phyloP scores from a whole-genome alignment of 2,888 invertebrate species.

The Drosophila nr. perissopoda region DNA sequence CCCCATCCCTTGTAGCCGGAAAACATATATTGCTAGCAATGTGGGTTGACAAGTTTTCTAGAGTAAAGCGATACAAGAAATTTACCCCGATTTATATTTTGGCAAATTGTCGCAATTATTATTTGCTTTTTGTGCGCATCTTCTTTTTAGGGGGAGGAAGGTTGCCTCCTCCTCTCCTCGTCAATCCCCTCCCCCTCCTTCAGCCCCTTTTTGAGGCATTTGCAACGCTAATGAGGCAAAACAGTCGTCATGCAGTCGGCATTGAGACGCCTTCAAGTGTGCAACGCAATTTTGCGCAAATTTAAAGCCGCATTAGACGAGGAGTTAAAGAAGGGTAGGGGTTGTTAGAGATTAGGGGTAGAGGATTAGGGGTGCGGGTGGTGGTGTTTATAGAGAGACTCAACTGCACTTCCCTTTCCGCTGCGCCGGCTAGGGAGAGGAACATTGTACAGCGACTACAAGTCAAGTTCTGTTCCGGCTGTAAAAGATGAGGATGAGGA shows the following conservation, averaged over 20 bases:
- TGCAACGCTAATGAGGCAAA: conserved; percentile 65
- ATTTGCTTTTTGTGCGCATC: conserved; percentile 61
- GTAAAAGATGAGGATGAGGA: conserved; percentile 20
- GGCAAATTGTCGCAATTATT: conserved; percentile 76
- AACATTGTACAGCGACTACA: conserved; percentile 39
- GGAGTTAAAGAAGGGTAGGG: background rate
- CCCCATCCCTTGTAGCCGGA: conserved; percentile 12
- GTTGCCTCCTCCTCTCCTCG: too few relatives aligned
- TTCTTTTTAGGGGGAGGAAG: background rate
- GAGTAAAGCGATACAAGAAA: conserved; percentile 64
- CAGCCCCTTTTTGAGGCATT: conserved; percentile 5
- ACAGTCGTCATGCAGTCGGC: conserved; percentile 19
- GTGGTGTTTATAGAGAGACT: background rate
- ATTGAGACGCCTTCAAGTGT: conserved; percentile 49
- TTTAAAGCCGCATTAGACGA: conserved; percentile 47
- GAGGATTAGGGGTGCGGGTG: too few relatives aligned
- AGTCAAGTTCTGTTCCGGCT: conserved; percentile 83
- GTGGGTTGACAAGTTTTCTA: conserved; percentile 63
- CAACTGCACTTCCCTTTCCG: conserved; percentile 77
- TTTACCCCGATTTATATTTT: conserved; percentile 60
- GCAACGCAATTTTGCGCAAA: conserved; percentile 33
- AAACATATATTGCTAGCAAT: conserved; percentile 57
- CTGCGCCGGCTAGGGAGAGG: conserved; percentile 47
- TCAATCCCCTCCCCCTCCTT: background rate
- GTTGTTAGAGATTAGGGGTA: background rate